Evolutionary conservation across 1,140 invertebrate genomes (phyloP).

Genomic region (Camponotus pennsylvanicus): DNA sequence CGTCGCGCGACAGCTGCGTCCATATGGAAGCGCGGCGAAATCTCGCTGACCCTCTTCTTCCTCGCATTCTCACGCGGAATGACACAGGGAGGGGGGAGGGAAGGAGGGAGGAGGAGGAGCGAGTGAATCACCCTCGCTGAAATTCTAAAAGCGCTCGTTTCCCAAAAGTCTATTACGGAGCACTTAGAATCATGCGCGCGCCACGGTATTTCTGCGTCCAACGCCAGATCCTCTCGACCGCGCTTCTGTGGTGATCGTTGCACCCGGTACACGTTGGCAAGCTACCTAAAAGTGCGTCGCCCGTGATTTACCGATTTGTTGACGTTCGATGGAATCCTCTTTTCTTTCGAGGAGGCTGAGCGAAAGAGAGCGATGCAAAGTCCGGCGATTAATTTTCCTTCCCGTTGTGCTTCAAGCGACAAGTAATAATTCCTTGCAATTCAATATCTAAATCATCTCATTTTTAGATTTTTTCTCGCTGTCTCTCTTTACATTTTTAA

Average conservation of each 20-base stretch:
- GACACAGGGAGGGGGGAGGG: neutral
- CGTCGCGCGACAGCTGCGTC: conserved; percentile 66
- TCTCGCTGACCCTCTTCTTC: conserved; percentile 70
- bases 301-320: conserved; percentile 38
- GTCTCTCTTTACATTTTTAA: neutral
- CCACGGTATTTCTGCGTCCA: conserved; percentile 57
- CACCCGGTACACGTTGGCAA: conserved; percentile 34
- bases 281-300: conserved; percentile 24
- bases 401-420: neutral
- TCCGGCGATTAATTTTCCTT: conserved; percentile 22
- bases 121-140: conserved; percentile 69
- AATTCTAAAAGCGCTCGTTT: conserved; percentile 74
- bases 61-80: conserved; percentile 63
- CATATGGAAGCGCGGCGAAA: conserved; percentile 63
- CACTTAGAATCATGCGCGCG: conserved; percentile 67
- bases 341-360: neutral
- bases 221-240: conserved; percentile 2
- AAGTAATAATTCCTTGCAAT: neutral
- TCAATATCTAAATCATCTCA: conserved; percentile 4
- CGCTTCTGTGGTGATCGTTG: conserved; percentile 50
- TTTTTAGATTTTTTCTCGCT: neutral
- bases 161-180: conserved; percentile 76
- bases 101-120: neutral
- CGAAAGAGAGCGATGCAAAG: conserved; percentile 5
- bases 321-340: conserved; percentile 31